Evolutionary conservation across 2,888 invertebrate species (phyloP).

Genomic region (Metalampra italica): DNA sequence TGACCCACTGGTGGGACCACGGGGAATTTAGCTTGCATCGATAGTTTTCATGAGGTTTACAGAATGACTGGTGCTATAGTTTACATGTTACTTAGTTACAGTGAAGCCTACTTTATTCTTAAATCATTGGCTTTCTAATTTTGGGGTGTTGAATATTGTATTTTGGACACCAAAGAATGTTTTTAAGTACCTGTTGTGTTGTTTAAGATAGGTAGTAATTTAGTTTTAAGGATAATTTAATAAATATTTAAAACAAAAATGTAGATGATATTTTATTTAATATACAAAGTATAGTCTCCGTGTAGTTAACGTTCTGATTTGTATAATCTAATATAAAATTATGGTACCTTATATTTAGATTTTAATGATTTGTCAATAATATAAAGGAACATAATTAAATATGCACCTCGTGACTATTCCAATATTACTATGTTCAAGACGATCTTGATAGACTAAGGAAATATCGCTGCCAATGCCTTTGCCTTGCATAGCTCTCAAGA

Average conservation of each 20-base stretch:
- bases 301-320: too few relatives aligned
- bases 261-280: too few relatives aligned
- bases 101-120: too few relatives aligned
- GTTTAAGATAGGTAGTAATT: neutral
- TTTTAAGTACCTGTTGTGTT: conserved; percentile 18
- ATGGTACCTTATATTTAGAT: too few relatives aligned
- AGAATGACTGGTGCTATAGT: too few relatives aligned
- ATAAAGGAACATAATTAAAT: neutral
- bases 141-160: conserved; percentile 1
- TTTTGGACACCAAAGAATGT: conserved; percentile 14
- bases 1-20: too few relatives aligned
- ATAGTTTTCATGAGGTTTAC: too few relatives aligned
- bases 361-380: too few relatives aligned
- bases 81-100: too few relatives aligned
- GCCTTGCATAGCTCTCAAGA: neutral
- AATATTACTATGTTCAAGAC: neutral
- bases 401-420: neutral
- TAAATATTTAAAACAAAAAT: neutral
- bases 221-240: conserved; percentile 4
- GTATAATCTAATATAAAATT: too few relatives aligned
- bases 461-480: conserved; percentile 1
- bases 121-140: conserved; percentile 4
- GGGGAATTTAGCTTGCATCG: too few relatives aligned
- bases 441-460: conserved; percentile 5
- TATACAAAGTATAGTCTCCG: too few relatives aligned